phyloP scores from a whole-genome alignment of 1,140 invertebrate species.

The Triops cancriformis region DNA sequence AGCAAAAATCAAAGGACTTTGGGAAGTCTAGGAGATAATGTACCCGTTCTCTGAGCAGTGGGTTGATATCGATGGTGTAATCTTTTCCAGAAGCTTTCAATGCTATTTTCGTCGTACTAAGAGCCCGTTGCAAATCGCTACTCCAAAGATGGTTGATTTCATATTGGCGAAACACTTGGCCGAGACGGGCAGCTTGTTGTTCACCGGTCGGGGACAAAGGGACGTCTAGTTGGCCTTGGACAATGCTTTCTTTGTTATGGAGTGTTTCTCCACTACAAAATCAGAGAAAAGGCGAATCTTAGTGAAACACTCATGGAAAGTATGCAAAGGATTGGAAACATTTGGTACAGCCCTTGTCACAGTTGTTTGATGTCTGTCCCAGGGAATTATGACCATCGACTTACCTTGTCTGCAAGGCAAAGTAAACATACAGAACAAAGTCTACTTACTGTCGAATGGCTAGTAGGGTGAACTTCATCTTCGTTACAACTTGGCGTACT shows the following conservation, averaged over 20 bases:
- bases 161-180: background rate
- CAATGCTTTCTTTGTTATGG: conserved; percentile 21
- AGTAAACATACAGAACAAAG: background rate
- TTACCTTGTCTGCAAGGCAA: background rate
- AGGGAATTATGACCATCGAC: background rate
- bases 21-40: background rate
- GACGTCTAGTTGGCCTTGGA: conserved; percentile 26
- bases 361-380: background rate
- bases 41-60: conserved; percentile 21
- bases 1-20: too few relatives aligned
- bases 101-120: conserved; percentile 18
- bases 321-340: background rate
- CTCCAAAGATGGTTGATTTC: conserved; percentile 18
- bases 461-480: background rate
- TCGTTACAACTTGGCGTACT: background rate
- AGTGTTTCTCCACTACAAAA: conserved; percentile 20
- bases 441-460: conserved; percentile 6
- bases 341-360: background rate
- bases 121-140: conserved; percentile 22
- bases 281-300: background rate
- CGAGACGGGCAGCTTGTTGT: conserved; percentile 9
- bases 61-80: background rate
- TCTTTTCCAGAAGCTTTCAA: background rate
- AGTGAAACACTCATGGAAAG: background rate
- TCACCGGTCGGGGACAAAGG: conserved; percentile 21